Evolutionary conservation across 1,140 invertebrate species (phyloP), one percentile per base, ranked within the genome.

Genomic region (Physella acuta): DNA sequence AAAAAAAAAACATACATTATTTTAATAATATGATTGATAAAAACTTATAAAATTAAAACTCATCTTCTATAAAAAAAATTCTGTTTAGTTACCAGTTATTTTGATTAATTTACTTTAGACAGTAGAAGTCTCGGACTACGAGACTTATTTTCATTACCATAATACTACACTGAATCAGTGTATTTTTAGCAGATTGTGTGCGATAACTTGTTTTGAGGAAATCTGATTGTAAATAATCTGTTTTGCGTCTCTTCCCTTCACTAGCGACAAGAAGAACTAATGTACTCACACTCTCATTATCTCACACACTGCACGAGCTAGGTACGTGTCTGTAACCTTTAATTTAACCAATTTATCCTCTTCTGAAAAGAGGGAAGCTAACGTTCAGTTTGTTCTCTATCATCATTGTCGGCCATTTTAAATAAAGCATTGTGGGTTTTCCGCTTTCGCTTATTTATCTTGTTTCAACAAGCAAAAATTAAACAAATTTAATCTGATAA

Each of bases 131-230:
- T 67, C 64, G 64, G 26, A 56, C 3, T n/a, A 39, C 64, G 51
- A 56, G 52, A 56, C 28, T 17, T 56, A 37, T 5, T 44, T 65
- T 61, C 64, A 67, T 67, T 67, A 67, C 64, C 64, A 67, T 67
- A 67, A 67, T 67, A 67, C 64, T 51, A 16, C 44, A 64, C 28
- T 67, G 60, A 14, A 36, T 67, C 16, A 67, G 51, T 36, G 64
- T 67, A 56, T 67, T 55, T 67, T 67, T 67, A 67, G 64, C 30
- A 4, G 16, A 65, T 65, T 65, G 51, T 65, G 63, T 60, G n/a
- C n/a, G 33, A 17, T 36, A 67, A 37, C 64, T 67, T 67, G 44
- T 67, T 55, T 55, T 49, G 37, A 67, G 64, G 64, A 67, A 67
- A 56, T 56, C 53, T 31, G 49, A 65, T 36, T 67, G 64, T 67